phyloP scores from a whole-genome alignment of 2,888 invertebrate genomes.

The Epistrophe grossulariae region DNA sequence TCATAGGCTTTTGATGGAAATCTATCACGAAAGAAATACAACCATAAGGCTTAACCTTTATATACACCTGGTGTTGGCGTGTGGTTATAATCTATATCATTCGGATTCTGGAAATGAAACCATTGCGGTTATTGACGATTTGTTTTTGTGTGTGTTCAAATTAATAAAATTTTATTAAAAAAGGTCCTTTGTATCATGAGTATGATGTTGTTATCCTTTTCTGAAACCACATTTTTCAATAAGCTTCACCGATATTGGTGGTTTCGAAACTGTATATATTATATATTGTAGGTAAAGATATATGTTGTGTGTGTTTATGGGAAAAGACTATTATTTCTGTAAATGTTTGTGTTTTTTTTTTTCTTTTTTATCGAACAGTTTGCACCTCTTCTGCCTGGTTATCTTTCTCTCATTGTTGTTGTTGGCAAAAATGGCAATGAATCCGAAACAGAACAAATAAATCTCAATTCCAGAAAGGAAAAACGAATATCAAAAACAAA shows the following conservation, averaged over 20 bases:
- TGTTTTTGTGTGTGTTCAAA: conserved; percentile 37
- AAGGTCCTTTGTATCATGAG: not conserved
- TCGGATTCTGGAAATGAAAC: conserved; percentile 25
- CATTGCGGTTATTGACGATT: conserved; percentile 46
- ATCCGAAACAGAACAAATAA: conserved; percentile 20
- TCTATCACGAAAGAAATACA: conserved; percentile 43
- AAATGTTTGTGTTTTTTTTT: conserved; percentile 5
- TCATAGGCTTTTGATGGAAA: conserved; percentile 43
- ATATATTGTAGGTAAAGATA: too few species aligned
- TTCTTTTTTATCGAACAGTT: not conserved
- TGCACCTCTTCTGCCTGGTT: conserved; percentile 20
- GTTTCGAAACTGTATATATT: not conserved
- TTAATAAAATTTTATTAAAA: conserved; percentile 55
- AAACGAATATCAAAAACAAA: conserved; percentile 11
- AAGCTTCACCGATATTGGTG: conserved; percentile 23
- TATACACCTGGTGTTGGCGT: conserved; percentile 27
- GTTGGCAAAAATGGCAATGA: not conserved
- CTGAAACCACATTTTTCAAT: conserved; percentile 38
- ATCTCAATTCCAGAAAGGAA: conserved; percentile 2
- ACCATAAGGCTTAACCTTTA: conserved; percentile 17
- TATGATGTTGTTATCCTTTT: not conserved
- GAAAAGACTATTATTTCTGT: conserved; percentile 1
- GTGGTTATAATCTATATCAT: conserved; percentile 24
- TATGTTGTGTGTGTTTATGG: not conserved
- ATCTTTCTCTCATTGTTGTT: not conserved